Conservation (phyloP, 2,888 invertebrate species). For the Hofmannophila pseudospretella region DNA sequence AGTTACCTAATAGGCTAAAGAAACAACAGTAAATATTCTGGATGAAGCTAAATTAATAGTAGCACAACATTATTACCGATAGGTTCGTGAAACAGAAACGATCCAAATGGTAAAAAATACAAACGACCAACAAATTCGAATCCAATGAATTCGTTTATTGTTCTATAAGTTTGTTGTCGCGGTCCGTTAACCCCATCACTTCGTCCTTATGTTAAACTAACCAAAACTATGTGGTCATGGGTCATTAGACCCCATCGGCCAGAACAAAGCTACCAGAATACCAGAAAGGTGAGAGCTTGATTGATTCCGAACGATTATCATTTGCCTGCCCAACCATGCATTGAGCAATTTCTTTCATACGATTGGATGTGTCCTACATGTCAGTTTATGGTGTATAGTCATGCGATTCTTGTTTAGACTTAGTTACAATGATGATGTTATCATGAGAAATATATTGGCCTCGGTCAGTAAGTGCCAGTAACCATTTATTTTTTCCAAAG, state of each 20-base stretch:
- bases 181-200: conserved; percentile 36
- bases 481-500: too few relatives aligned
- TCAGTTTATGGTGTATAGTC: background rate
- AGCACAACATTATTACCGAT: too few relatives aligned
- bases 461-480: too few relatives aligned
- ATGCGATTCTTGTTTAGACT: background rate
- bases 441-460: too few relatives aligned
- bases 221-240: conserved; percentile 46
- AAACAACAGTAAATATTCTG: too few relatives aligned
- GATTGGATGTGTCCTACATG: background rate
- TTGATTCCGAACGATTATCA: conserved; percentile 29
- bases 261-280: conserved; percentile 10
- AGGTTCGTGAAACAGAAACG: too few relatives aligned
- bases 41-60: too few relatives aligned
- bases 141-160: conserved; percentile 9
- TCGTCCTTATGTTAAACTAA: conserved; percentile 51
- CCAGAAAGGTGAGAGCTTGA: conserved; percentile 30
- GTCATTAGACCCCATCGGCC: conserved; percentile 40
- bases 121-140: conserved; percentile 2
- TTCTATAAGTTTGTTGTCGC: conserved; percentile 7
- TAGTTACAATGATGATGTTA: too few relatives aligned
- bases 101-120: background rate
- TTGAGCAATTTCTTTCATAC: background rate
- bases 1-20: too few relatives aligned
- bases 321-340: conserved; percentile 23